A percentile compares a stretch with the other conserved stretches of the same genome.
phyloP scores from a whole-genome alignment of 2,113 vertebrate species.

The Paradoxurus hermaphroditus region DNA sequence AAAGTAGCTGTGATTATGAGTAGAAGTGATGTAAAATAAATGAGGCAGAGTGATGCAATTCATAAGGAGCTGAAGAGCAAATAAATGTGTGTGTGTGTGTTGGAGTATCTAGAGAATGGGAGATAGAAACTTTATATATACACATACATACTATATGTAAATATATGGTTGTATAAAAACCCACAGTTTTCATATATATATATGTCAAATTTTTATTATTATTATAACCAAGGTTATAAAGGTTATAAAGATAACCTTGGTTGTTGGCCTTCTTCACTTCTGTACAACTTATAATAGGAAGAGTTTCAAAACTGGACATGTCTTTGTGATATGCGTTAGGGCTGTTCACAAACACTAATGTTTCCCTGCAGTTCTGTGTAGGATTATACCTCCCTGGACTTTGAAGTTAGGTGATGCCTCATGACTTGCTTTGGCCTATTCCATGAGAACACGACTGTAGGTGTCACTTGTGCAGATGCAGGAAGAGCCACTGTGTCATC shows the following conservation, averaged over 20 bases:
- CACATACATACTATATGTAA: background rate
- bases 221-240: background rate
- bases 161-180: background rate
- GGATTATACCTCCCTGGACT: background rate
- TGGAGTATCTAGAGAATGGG: background rate
- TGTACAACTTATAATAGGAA: background rate
- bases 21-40: background rate
- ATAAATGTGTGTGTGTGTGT: background rate
- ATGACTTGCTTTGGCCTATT: background rate
- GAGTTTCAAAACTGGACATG: background rate
- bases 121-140: background rate
- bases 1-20: background rate
- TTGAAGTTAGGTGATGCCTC: background rate
- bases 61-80: background rate
- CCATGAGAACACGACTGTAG: background rate
- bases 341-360: background rate
- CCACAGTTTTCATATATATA: background rate
- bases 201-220: background rate
- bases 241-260: background rate
- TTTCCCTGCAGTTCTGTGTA: background rate
- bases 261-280: background rate
- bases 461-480: background rate
- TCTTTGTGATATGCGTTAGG: background rate
- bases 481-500: rapidly evolving
- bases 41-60: background rate